Conservation (phyloP, 2,797 vertebrate genomes). For the Triplophysa bombifrons region DNA sequence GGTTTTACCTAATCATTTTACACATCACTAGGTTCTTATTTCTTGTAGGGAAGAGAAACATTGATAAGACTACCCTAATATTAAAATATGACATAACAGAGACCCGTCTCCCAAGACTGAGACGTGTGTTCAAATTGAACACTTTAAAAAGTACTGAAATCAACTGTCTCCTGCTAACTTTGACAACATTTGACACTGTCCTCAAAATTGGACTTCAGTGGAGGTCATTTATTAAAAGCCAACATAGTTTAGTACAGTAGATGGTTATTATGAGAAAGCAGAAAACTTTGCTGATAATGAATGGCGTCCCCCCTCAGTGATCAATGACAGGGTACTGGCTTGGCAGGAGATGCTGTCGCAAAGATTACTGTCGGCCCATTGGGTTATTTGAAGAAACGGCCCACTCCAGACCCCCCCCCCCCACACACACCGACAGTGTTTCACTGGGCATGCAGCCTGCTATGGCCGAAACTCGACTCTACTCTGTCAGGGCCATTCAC, state of each 20-base stretch:
- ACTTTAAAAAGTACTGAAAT: neutral
- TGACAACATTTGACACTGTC: neutral
- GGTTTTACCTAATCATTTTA: too few relatives aligned
- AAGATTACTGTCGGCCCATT: constrained; percentile 34
- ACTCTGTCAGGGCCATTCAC: constrained; percentile 39
- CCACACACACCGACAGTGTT: neutral
- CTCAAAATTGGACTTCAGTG: neutral
- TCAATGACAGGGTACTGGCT: constrained; percentile 2
- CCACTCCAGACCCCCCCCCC: constrained; percentile 23
- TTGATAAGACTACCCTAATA: neutral
- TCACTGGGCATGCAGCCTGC: constrained; percentile 16
- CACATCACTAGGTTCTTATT: too few relatives aligned
- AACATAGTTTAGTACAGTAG: neutral
- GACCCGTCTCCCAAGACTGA: neutral
- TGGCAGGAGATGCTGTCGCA: constrained; percentile 27
- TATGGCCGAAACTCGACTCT: constrained; percentile 52
- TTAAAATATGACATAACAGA: neutral
- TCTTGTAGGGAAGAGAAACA: neutral
- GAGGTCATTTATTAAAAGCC: neutral
- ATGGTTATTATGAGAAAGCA: neutral
- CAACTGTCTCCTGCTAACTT: neutral
- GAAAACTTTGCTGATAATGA: constrained; percentile 12
- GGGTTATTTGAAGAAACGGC: constrained; percentile 15
- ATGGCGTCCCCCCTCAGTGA: neutral
- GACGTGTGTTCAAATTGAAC: neutral